A percentile compares a stretch with the other conserved stretches of the same genome.
phyloP scores from a whole-genome alignment of 2,113 vertebrate species.

The Chaetodon trifascialis region DNA sequence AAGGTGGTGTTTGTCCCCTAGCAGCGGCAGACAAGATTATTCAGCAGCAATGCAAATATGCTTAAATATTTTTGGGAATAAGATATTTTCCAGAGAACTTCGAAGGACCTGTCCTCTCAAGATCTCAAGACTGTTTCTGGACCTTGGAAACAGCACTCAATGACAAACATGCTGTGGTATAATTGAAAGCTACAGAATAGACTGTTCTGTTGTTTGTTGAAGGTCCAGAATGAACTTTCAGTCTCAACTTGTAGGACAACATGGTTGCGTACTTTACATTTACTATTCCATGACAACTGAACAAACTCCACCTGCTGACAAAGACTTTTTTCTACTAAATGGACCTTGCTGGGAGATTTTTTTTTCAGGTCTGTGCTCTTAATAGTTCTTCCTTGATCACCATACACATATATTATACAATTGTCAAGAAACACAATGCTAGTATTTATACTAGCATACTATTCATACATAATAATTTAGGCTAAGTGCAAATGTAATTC shows the following conservation, averaged over 20 bases:
- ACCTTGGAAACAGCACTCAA: not conserved
- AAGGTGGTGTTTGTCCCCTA: constrained; percentile 14
- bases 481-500: not conserved
- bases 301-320: not conserved
- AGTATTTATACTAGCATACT: not conserved
- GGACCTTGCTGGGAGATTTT: not conserved
- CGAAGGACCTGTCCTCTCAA: not conserved
- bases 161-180: not conserved
- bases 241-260: not conserved
- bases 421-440: not conserved
- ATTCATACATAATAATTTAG: not conserved
- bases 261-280: not conserved
- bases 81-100: not conserved
- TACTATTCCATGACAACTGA: not conserved
- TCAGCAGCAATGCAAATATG: not conserved
- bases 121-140: not conserved
- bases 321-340: not conserved
- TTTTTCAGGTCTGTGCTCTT: not conserved
- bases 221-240: not conserved
- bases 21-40: not conserved
- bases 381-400: not conserved
- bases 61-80: not conserved
- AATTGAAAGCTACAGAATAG: not conserved
- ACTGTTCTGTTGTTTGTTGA: too few species aligned
- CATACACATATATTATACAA: not conserved